These are phyloP conservation scores for Troides helena DNA, from an alignment of 2,888 invertebrate genomes.

Conservation along the genomic window DNA sequence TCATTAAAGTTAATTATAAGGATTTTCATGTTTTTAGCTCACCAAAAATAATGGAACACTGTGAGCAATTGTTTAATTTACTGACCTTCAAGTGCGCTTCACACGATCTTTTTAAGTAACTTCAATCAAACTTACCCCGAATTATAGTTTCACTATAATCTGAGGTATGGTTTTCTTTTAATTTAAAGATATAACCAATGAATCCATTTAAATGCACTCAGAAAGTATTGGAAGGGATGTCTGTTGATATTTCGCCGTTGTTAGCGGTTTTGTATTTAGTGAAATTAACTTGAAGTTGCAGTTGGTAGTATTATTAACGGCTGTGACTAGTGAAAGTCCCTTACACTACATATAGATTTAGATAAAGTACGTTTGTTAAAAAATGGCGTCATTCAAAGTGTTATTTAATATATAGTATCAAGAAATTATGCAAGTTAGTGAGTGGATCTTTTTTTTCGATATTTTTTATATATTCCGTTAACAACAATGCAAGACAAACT, in stretches of 20 bases:
- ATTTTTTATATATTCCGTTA: background rate
- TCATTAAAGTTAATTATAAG: background rate
- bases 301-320: background rate
- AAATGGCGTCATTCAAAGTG: conserved; percentile 9
- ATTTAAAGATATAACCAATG: background rate
- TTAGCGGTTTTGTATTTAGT: background rate
- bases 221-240: background rate
- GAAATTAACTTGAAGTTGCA: background rate
- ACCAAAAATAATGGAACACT: background rate
- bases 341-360: background rate
- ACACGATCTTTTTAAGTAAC: background rate
- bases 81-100: background rate
- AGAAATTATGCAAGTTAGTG: conserved; percentile 8
- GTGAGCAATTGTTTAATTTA: background rate
- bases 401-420: conserved; percentile 1
- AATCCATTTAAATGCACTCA: background rate
- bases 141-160: background rate
- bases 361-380: background rate
- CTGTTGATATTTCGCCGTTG: background rate
- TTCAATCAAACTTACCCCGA: background rate
- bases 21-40: background rate
- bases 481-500: background rate
- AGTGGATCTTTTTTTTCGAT: background rate
- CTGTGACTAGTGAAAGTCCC: background rate
- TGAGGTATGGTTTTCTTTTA: background rate